A percentile compares a stretch with the other conserved stretches of the same genome.
Conservation (phyloP, 2,113 vertebrate genomes). For the Strigops habroptila region DNA sequence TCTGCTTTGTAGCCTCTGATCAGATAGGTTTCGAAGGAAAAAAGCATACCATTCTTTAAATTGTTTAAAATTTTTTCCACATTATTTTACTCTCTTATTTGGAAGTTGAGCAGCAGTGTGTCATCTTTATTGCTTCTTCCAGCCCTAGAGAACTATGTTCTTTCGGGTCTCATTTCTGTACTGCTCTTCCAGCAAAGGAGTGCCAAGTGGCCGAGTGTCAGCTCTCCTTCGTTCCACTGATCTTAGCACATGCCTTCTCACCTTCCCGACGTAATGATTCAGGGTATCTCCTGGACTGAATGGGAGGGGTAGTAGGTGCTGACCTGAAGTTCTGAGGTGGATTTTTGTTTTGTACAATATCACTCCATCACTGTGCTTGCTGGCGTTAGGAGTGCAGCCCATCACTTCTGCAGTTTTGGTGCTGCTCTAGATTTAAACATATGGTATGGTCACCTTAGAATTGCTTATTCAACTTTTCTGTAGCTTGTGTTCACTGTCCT, state of each 20-base stretch:
- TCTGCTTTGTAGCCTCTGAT: neutral
- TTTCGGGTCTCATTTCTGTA: neutral
- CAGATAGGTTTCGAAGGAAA: slow-evolving; percentile 1
- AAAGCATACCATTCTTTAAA: neutral
- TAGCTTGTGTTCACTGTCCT: neutral
- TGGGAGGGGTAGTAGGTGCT: neutral
- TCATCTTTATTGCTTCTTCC: neutral
- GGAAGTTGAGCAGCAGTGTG: neutral
- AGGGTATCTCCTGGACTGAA: neutral
- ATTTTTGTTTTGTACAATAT: neutral
- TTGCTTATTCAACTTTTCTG: neutral
- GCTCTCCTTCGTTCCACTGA: neutral
- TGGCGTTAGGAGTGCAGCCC: neutral
- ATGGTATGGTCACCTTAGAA: neutral
- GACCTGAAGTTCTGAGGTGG: neutral
- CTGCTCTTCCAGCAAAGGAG: neutral
- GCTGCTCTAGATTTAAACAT: neutral
- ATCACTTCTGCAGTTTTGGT: neutral
- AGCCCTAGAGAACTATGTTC: neutral
- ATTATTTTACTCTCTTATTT: neutral
- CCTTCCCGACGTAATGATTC: neutral
- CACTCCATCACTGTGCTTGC: neutral
- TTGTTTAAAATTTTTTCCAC: neutral
- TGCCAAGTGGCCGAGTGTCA: neutral
- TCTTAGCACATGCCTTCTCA: neutral